Base-by-base conservation (phyloP, 2,797 vertebrate species). In the Typhlichthys eigenmanni region DNA sequence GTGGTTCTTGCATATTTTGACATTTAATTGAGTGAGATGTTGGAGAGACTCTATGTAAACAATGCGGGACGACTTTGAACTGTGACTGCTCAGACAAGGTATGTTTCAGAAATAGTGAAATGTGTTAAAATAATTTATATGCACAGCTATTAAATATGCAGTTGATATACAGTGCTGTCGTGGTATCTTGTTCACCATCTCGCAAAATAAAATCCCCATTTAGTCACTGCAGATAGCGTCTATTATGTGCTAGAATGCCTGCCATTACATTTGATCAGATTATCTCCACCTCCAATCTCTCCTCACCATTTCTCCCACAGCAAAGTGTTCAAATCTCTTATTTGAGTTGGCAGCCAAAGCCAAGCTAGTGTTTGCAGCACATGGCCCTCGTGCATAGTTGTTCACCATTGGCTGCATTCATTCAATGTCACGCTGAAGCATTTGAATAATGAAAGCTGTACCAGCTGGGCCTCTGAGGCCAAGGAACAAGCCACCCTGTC, bases 401-500 rank as follows among this genome's bases (percentile, higher is more conserved):
- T 81, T 85, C 78, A 80, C 81, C 58, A 73, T n/a, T 72, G 69
- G 68, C 62, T 80, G 75, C 81, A 78, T 85, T 80, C 83, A 85
- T 78, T 80, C 81, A 75, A 71, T 80, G 83, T 82, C 83, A 76
- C 81, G 73, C 85, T 73, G 82, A 70, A 81, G 69, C 69, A 53
- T 75, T 78, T 69, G 73, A 87, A 88, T 86, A 89, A 88, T 86
- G 82, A 83, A 86, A 78, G 78, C 79, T 75, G 71, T 70, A 81
- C 78, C 88, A 88, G 85, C 85, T 87, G 85, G 75, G 69, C 71
- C 79, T 72, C 84, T 76, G 75, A 84, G 75, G 74, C 71, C 53
- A 68, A 74, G 76, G 81, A 81, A 87, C 83, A 82, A 86, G 81
- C 79, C 75, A 83, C 69, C 72, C 48, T 56, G 47, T 19, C 53